A percentile compares a stretch with the other conserved stretches of the same genome.
phyloP scores from a whole-genome alignment of 2,888 invertebrate genomes.

The Scrobipalpa atriplicella region DNA sequence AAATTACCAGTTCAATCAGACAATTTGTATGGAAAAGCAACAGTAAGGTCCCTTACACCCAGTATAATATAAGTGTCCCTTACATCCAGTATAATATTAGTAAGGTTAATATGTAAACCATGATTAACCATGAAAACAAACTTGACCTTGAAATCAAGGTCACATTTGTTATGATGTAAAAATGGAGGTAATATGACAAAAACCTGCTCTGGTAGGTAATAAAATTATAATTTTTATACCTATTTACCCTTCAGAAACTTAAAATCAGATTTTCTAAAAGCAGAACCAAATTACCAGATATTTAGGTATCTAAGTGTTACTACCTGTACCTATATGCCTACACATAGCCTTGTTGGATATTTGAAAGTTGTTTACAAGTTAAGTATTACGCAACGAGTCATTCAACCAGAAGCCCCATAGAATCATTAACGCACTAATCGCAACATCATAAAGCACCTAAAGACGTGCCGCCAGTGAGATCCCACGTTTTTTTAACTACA shows the following conservation, averaged over 20 bases:
- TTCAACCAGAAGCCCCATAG: constrained; percentile 48
- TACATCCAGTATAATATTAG: too few species aligned
- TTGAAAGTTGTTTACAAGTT: constrained; percentile 72
- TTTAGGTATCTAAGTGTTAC: constrained; percentile 36
- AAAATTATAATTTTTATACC: neutral
- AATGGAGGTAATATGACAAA: constrained; percentile 12
- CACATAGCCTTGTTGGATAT: constrained; percentile 55
- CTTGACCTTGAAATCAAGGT: constrained; percentile 24
- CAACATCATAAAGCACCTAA: constrained; percentile 34
- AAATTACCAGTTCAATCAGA: too few species aligned
- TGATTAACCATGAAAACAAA: constrained; percentile 31
- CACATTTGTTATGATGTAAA: constrained; percentile 24
- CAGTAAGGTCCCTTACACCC: too few species aligned
- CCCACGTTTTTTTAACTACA: constrained; percentile 26
- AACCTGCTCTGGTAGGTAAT: constrained; percentile 2
- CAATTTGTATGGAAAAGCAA: too few species aligned
- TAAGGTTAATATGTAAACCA: too few species aligned
- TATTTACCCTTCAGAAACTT: neutral
- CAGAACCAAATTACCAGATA: neutral
- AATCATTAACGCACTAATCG: constrained; percentile 35
- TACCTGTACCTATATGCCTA: neutral
- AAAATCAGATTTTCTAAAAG: neutral
- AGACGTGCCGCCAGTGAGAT: neutral
- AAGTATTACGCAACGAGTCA: constrained; percentile 60
- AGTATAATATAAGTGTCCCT: too few species aligned